A percentile compares a stretch with the other conserved stretches of the same genome.
These are phyloP conservation scores for Gymnoscopelus braueri DNA, from an alignment of 2,797 vertebrate species.

Conservation along the genomic window DNA sequence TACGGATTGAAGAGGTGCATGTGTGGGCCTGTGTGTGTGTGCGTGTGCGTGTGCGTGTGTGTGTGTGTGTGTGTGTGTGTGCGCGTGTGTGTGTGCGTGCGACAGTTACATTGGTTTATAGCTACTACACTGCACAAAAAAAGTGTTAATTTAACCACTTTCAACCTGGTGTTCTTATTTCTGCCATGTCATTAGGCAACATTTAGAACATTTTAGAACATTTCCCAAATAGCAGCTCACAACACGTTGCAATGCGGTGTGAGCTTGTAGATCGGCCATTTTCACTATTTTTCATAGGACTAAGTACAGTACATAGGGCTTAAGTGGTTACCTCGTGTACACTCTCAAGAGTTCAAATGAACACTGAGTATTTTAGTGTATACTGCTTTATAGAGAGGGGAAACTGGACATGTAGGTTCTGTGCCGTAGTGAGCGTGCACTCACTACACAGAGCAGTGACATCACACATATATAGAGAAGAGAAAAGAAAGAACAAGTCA, in stretches of 20 bases:
- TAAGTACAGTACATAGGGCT: too few relatives aligned
- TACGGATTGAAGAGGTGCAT: constrained; percentile 35
- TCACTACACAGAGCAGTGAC: constrained; percentile 31
- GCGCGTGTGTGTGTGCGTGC: background rate
- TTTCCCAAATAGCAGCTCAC: too few relatives aligned
- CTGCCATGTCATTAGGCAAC: too few relatives aligned
- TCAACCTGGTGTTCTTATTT: too few relatives aligned
- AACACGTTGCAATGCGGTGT: too few relatives aligned
- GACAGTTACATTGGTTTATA: constrained; percentile 69
- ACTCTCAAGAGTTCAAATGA: too few relatives aligned
- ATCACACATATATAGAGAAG: constrained; percentile 35
- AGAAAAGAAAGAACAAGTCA: background rate
- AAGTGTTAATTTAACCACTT: too few relatives aligned
- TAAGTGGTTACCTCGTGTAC: too few relatives aligned
- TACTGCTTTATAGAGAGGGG: constrained; percentile 53
- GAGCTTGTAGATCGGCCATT: too few relatives aligned
- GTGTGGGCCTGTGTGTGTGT: constrained; percentile 20
- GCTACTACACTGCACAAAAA: constrained; percentile 44
- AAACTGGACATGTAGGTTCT: constrained; percentile 27
- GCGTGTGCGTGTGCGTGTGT: constrained; percentile 17
- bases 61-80: constrained; percentile 2
- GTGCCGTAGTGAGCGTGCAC: constrained; percentile 32
- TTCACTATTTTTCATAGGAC: too few relatives aligned
- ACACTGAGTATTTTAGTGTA: too few relatives aligned
- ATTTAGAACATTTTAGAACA: too few relatives aligned